Conservation (phyloP, 2,888 invertebrate genomes). For the Noctua pronuba region DNA sequence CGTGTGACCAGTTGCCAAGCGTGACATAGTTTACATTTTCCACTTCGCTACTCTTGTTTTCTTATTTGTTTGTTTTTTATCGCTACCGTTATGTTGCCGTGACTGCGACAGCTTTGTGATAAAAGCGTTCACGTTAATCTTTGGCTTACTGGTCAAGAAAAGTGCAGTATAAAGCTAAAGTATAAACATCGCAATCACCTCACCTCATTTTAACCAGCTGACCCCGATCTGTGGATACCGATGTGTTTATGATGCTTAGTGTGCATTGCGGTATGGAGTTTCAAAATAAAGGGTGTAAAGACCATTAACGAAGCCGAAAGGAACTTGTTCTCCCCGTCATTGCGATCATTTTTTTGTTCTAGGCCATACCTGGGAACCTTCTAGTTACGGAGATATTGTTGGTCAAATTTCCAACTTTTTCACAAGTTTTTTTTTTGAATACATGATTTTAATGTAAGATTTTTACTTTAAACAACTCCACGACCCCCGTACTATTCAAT, state of each 20-base stretch:
- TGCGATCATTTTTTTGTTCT: too few species aligned
- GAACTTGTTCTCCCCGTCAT: too few species aligned
- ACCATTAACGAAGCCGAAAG: too few species aligned
- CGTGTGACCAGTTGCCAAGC: background rate
- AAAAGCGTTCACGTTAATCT: conserved; percentile 6
- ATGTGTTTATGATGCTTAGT: background rate
- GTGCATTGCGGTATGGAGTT: background rate
- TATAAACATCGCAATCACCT: background rate
- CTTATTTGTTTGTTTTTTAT: conserved; percentile 2
- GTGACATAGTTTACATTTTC: background rate
- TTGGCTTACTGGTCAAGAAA: background rate
- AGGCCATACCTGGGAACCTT: too few species aligned
- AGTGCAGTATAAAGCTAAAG: background rate
- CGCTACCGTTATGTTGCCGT: background rate
- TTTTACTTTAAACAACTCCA: too few species aligned
- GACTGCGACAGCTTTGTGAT: background rate
- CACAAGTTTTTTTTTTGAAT: too few species aligned
- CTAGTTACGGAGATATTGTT: too few species aligned
- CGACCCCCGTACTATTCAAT: too few species aligned
- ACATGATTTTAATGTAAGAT: too few species aligned
- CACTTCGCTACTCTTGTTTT: background rate
- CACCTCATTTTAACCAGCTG: background rate
- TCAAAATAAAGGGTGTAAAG: too few species aligned
- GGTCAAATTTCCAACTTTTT: too few species aligned
- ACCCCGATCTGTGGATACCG: background rate